These are phyloP conservation scores for Drosophila lacertosa DNA, from an alignment of 1,140 invertebrate genomes.

Conservation along the genomic window DNA sequence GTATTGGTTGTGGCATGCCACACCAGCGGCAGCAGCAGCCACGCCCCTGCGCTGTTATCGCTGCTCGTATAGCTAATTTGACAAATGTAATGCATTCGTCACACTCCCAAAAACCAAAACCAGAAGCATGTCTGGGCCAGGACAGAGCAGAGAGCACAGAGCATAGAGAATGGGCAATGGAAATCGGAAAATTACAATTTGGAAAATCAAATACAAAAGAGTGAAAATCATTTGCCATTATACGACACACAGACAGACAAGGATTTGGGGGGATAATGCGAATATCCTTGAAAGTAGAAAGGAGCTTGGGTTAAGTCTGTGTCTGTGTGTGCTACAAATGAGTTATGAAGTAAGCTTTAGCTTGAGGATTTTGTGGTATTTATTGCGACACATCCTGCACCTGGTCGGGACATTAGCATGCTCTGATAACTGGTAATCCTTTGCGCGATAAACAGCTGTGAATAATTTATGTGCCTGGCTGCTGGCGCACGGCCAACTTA, in stretches of 20 bases:
- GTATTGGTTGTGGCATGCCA: too few relatives aligned
- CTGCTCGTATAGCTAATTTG: constrained; percentile 66
- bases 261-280: neutral
- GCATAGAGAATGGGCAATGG: neutral
- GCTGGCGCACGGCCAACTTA: constrained; percentile 2
- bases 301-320: too few relatives aligned
- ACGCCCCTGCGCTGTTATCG: constrained; percentile 53
- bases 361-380: constrained; percentile 71
- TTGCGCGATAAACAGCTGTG: constrained; percentile 23
- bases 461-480: constrained; percentile 11
- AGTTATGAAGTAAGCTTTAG: constrained; percentile 70
- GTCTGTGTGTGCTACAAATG: constrained; percentile 68
- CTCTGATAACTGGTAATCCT: constrained; percentile 15
- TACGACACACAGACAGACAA: constrained; percentile 37
- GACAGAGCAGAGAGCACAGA: neutral
- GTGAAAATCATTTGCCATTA: constrained; percentile 74
- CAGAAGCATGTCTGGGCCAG: too few relatives aligned
- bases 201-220: constrained; percentile 75
- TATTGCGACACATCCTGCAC: constrained; percentile 51
- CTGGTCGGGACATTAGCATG: constrained; percentile 38
- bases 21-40: constrained; percentile 7
- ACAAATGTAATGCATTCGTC: constrained; percentile 72
- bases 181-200: constrained; percentile 59
- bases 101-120: constrained; percentile 37
- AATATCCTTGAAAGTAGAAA: neutral